Evolutionary conservation across 2,797 vertebrate genomes (phyloP), one percentile per base, ranked within the genome.

Genomic region (Scarus forsteni): DNA sequence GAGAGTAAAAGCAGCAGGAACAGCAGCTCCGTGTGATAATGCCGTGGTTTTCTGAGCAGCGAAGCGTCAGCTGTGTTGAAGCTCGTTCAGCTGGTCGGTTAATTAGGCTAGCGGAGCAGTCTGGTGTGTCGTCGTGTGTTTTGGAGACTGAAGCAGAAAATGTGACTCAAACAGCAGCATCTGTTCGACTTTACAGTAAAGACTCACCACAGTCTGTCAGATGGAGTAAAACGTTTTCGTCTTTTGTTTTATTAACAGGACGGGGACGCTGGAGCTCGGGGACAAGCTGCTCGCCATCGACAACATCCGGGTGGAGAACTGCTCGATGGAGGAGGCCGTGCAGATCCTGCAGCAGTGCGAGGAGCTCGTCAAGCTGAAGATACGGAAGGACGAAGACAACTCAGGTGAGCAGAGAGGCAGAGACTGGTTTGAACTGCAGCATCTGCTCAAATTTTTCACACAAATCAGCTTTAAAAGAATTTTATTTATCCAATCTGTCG

Each of bases 281-380:
- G 98, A 99, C 85, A 98, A 98, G 82, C 93, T 99, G 57, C 94
- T 99, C 65, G 98, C 98, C 46, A 99, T 99, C 59, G 98, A 99
- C 68, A 99, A 98, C 89, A 95, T 99, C 83, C 95, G 98, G 3
- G 94, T 99, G 88, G 98, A 99, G 90, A 98, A 94, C 89, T 99
- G 97, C 85, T 98, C 98, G 54, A 99, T 99, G 97, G 98, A 99
- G 93, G 97, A 99, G 39, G 98, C 98, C 0, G 97, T 98, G n/a
- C 96, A 98, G 88, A 99, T 99, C 89, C 95, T 99, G 60, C 96
- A 98, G 87, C 98, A 98, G 89, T 98, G 97, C 18, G 98, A 99
- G 71, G 97, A 99, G 16, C 94, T 99, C 60, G 98, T 99, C 13
- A 99, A 99, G 70, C 94, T 99, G 53, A 99, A 99, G 91, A 98